Conservation (phyloP, 2,797 vertebrate genomes). For the Serranus cabrilla region DNA sequence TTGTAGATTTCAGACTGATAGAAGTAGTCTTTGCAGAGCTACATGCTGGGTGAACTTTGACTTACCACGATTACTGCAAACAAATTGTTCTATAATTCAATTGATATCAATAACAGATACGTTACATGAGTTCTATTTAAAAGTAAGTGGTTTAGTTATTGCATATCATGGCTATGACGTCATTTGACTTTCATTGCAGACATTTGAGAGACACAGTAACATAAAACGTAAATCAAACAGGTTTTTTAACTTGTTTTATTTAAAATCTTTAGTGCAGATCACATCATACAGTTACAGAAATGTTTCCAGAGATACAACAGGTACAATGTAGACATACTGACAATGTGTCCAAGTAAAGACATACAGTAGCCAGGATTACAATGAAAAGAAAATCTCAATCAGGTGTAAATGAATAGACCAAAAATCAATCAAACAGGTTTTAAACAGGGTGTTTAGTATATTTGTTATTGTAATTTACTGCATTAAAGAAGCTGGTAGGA, state of each 20-base stretch:
- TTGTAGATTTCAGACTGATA: background rate
- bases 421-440: background rate
- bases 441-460: background rate
- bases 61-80: background rate
- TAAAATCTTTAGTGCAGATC: too few relatives aligned
- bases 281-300: too few relatives aligned
- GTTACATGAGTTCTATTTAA: too few relatives aligned
- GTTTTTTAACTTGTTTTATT: too few relatives aligned
- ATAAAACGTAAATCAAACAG: too few relatives aligned
- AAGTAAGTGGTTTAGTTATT: background rate
- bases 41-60: background rate
- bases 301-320: too few relatives aligned
- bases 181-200: background rate
- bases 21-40: background rate
- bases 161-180: background rate
- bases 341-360: too few relatives aligned
- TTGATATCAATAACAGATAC: too few relatives aligned
- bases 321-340: too few relatives aligned
- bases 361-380: too few relatives aligned
- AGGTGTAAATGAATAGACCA: too few relatives aligned
- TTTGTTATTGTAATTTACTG: background rate
- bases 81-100: background rate
- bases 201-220: background rate
- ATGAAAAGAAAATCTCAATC: too few relatives aligned
- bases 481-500: background rate